A percentile compares a stretch with the other conserved stretches of the same genome.
phyloP scores from a whole-genome alignment of 2,113 vertebrate species.

The Melanostigma gelatinosum region DNA sequence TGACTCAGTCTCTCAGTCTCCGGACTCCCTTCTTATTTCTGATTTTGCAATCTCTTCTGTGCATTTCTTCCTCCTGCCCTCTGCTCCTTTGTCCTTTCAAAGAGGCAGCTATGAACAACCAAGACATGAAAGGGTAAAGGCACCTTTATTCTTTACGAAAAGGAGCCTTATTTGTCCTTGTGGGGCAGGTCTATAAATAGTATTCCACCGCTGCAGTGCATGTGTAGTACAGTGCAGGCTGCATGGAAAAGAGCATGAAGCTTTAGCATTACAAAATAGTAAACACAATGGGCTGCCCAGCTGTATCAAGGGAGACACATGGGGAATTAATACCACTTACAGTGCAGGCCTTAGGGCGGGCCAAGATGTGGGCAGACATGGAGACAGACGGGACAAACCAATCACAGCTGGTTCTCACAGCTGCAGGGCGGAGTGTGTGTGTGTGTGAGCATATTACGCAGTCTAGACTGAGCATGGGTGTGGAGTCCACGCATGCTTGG shows the following conservation, averaged over 20 bases:
- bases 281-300: conserved; percentile 36
- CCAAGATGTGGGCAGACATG: conserved; percentile 44
- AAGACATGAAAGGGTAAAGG: conserved; percentile 26
- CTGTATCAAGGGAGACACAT: conserved; percentile 13
- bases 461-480: conserved; percentile 56
- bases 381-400: conserved; percentile 36
- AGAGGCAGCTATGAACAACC: not conserved
- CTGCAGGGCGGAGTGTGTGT: conserved; percentile 43
- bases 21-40: conserved; percentile 24
- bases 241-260: conserved; percentile 47
- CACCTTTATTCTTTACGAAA: conserved; percentile 33
- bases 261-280: conserved; percentile 42
- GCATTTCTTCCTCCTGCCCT: conserved; percentile 7
- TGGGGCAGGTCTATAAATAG: conserved; percentile 69
- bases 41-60: conserved; percentile 20
- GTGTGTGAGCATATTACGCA: conserved; percentile 12
- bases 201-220: conserved; percentile 62
- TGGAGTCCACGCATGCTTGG: conserved; percentile 36
- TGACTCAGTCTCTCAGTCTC: conserved; percentile 59
- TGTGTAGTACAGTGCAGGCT: conserved; percentile 38
- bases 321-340: conserved; percentile 38
- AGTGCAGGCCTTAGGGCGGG: conserved; percentile 10
- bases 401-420: conserved; percentile 50
- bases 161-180: conserved; percentile 55
- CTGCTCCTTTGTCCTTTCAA: conserved; percentile 37